These are phyloP conservation scores for Dendrocincla fuliginosa DNA, from an alignment of 2,797 vertebrate genomes.

Conservation along the genomic window DNA sequence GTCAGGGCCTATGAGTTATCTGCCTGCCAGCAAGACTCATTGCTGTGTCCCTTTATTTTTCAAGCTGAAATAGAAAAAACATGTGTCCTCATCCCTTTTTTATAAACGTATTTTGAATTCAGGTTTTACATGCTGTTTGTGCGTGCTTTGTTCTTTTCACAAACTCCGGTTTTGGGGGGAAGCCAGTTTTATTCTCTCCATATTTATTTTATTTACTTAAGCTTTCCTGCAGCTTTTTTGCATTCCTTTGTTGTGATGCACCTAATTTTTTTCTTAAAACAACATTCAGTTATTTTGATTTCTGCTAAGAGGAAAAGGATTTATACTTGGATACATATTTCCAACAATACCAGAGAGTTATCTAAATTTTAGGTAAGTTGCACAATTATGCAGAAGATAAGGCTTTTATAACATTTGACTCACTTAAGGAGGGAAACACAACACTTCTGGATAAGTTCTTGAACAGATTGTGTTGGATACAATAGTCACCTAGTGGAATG, in stretches of 20 bases:
- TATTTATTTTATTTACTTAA: slow-evolving; percentile 64
- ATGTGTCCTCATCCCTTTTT: slow-evolving; percentile 53
- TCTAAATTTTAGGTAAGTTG: slow-evolving; percentile 17
- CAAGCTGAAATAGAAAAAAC: slow-evolving; percentile 64
- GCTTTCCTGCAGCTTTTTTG: slow-evolving; percentile 50
- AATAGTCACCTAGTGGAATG: neutral
- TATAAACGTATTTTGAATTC: slow-evolving; percentile 63
- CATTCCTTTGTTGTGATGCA: slow-evolving; percentile 61
- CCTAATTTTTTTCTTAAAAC: slow-evolving; percentile 20
- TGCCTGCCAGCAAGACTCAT: slow-evolving; percentile 73
- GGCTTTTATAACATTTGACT: neutral
- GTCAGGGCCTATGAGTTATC: slow-evolving; percentile 84
- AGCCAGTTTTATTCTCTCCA: slow-evolving; percentile 71
- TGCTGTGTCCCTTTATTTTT: slow-evolving; percentile 73
- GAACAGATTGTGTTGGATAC: slow-evolving; percentile 2
- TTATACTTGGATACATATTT: neutral
- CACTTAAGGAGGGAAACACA: neutral
- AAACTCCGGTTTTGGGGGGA: neutral
- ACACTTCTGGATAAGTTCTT: neutral
- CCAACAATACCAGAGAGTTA: neutral
- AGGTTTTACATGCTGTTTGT: slow-evolving; percentile 39
- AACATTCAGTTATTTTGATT: neutral
- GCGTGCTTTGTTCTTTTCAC: slow-evolving; percentile 53
- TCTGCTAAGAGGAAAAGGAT: slow-evolving; percentile 10
- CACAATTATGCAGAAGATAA: neutral